phyloP scores from a whole-genome alignment of 2,797 vertebrate species.

The Eospalax fontanierii region DNA sequence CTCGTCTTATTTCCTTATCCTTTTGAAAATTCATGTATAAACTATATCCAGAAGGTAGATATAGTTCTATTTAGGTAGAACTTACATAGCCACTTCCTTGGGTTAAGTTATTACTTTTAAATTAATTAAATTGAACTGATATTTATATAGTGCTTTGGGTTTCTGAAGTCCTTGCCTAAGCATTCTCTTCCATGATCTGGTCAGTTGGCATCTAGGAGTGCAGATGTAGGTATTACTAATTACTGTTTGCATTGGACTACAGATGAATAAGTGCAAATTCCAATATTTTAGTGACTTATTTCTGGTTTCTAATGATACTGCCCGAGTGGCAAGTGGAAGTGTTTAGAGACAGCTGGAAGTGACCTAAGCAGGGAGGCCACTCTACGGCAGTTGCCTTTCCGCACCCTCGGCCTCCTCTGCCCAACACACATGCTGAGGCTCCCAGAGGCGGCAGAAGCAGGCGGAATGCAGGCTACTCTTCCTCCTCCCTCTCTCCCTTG shows the following conservation, averaged over 20 bases:
- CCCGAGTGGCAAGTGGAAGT: neutral
- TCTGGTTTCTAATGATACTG: constrained; percentile 11
- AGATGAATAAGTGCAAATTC: neutral
- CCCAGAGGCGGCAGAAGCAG: neutral
- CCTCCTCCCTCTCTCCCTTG: neutral
- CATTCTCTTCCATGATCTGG: neutral
- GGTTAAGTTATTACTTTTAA: constrained; percentile 36
- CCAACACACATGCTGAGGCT: too few species aligned
- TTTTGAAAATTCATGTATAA: neutral
- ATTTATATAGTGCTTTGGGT: neutral
- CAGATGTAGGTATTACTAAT: constrained; percentile 4
- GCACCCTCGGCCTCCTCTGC: accelerated
- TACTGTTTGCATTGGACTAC: constrained; percentile 5
- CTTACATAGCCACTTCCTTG: neutral
- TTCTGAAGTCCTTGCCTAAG: constrained; percentile 16
- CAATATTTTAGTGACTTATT: constrained; percentile 33
- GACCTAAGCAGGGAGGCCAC: neutral
- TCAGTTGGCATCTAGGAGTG: neutral
- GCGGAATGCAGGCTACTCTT: too few species aligned
- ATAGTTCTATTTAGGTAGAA: constrained; percentile 31
- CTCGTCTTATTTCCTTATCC: constrained; percentile 38
- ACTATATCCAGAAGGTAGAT: neutral
- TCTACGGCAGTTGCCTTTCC: neutral
- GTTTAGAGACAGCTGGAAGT: neutral
- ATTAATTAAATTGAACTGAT: constrained; percentile 12